These are phyloP conservation scores for Diplodus sargus DNA, from an alignment of 2,797 vertebrate genomes.

Conservation along the genomic window DNA sequence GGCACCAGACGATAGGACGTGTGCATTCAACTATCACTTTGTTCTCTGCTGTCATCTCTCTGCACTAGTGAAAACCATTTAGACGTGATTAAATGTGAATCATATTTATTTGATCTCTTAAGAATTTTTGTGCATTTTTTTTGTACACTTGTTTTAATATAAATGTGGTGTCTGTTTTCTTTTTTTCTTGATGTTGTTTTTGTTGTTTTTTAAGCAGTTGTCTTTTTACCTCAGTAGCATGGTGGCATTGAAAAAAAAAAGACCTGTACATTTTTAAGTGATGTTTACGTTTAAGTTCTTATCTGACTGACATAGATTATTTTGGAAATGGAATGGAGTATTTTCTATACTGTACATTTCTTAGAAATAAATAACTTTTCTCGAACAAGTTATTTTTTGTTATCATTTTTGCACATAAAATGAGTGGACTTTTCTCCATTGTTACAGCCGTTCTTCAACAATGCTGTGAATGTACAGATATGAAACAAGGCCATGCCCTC, in stretches of 20 bases:
- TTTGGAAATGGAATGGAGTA: constrained; percentile 86
- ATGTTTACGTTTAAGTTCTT: constrained; percentile 84
- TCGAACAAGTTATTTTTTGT: constrained; percentile 37
- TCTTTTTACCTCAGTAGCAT: constrained; percentile 84
- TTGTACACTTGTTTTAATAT: constrained; percentile 79
- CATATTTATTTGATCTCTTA: constrained; percentile 88
- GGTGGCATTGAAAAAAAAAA: constrained; percentile 65
- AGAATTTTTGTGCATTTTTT: constrained; percentile 83
- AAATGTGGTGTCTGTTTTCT: constrained; percentile 70
- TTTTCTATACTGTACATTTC: constrained; percentile 89
- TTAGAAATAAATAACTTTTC: constrained; percentile 88
- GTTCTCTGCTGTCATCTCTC: constrained; percentile 79
- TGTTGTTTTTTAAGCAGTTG: constrained; percentile 69
- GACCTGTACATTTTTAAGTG: constrained; percentile 72
- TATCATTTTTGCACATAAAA: neutral
- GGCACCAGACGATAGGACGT: constrained; percentile 52
- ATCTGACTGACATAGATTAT: constrained; percentile 85
- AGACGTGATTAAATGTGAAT: constrained; percentile 86
- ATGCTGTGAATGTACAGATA: neutral
- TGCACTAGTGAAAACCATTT: constrained; percentile 84
- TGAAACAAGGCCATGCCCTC: neutral
- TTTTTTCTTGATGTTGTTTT: constrained; percentile 57
- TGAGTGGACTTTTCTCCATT: neutral
- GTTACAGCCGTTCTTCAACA: neutral
- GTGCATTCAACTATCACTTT: constrained; percentile 63